Base-by-base conservation (phyloP, 92 coral and sea anemone genomes). In the Montipora capitata region DNA sequence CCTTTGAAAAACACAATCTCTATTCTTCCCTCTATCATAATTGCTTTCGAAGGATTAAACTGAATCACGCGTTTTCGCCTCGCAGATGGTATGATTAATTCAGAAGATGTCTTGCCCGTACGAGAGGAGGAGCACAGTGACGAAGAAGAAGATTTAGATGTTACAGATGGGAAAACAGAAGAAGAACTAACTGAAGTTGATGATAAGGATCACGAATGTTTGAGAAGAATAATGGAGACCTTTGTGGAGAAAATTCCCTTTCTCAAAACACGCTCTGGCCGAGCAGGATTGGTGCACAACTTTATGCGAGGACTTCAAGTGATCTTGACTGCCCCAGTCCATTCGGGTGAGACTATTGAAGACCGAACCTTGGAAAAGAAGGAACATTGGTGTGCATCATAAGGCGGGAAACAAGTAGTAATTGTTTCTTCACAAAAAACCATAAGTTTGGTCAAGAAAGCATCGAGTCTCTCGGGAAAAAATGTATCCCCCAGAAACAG, bases 251-350 rank as follows among this genome's bases (percentile, higher is more conserved):
- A 80, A 51, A 73, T 94, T 9, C 74, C 76, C 0, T 77, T 89
- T 44, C 81, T 92, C 11, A 90, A 81, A 20, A 89, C 98, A 8
- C 87, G 96, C 44, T 68, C 87, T 38, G 98, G 98, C 5, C 79
- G 96, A 94, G 98, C 98, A 0, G 98, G 96, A n/a, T 88, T 93
- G 81, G 88, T 96, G 10, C 96, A 96, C 45, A 96, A 96, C 95
- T 91, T 94, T 40, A 77, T 96, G 27, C 92, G 96, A 18, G 98
- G 98, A 13, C 85, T 96, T 0, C 35, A 43, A 38, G 18, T 79
- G 35, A 27, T 27, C 35, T 27, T 27, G 35, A 27, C 35, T 27
- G 35, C 35, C 35, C 35, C 35, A 27, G 35, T 27, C 35, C 35
- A 27, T 27, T 27, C 35, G 35, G 35, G 35, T 27, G 35, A 27